Evolutionary conservation across 2,888 invertebrate genomes (phyloP), one percentile per base, ranked within the genome.

Genomic region (Pinctada fucata): DNA sequence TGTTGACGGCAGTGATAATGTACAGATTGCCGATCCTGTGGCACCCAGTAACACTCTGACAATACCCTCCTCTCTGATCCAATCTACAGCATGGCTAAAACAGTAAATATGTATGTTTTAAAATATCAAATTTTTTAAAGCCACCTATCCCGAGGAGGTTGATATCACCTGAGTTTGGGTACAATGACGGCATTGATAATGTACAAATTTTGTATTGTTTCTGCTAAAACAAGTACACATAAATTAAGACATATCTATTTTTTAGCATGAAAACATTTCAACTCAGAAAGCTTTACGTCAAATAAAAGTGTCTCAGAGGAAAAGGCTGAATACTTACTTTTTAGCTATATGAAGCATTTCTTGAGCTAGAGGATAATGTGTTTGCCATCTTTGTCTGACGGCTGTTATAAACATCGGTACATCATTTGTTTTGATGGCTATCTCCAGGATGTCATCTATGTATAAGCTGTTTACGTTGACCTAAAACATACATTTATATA

Each of bases 11-110:
- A 86, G 80, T 5, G 79, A 74, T 3, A 86, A 74, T 13, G 86
- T 85, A 70, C 82, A 83, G 81, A 86, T 84, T 2, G 83, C 76
- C 13, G 80, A 81, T 16, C 86, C 86, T 79, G 83, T 81, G 67
- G 79, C 84, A 3, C 85, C 83, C 3, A 84, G 82, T 31, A 86
- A 74, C 2, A 86, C 83, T 50, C 86, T 75, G 50, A 86, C 77
- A 6, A 76, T 48, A 47, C 79, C 79, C 63, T 86, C 76, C 6
- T 85, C 82, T 68, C 84, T 84, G n/a, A 86, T 85, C 86, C 86
- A 86, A 74, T 86, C 86, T 51, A 86, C 79, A 45, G 84, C 86
- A 83, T 86, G 86, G 48, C 85, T 86, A 72, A 52, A 76, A 74
- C 52, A 67, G 52, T n/a, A 31, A n/a, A 1, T n/a, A 13, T 16